phyloP scores from a whole-genome alignment of 2,888 invertebrate genomes.

The Notodonta dromedarius region DNA sequence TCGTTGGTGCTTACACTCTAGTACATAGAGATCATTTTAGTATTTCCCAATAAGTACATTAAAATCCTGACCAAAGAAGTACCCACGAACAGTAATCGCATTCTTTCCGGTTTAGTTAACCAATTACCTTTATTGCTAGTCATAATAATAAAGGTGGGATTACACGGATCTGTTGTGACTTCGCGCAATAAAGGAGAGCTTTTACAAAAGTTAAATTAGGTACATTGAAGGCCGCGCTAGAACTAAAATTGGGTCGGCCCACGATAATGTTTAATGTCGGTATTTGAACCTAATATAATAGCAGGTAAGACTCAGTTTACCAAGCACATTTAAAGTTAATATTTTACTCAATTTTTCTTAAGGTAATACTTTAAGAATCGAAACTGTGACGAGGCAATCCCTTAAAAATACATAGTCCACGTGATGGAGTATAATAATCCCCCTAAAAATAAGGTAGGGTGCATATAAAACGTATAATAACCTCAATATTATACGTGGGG shows the following conservation, averaged over 20 bases:
- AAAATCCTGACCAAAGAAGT: background rate
- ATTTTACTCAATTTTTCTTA: too few relatives aligned
- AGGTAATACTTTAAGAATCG: too few relatives aligned
- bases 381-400: too few relatives aligned
- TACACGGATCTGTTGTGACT: constrained; percentile 5
- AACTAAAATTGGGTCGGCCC: background rate
- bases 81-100: background rate
- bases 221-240: background rate
- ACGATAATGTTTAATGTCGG: too few relatives aligned
- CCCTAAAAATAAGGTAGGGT: background rate
- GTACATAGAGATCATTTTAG: background rate
- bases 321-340: too few relatives aligned
- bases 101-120: constrained; percentile 6
- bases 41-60: background rate
- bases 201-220: constrained; percentile 5
- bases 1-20: too few relatives aligned
- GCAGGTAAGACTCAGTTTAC: too few relatives aligned
- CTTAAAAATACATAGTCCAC: background rate
- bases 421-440: background rate
- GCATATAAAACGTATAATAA: background rate
- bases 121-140: constrained; percentile 3
- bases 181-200: constrained; percentile 1
- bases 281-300: too few relatives aligned
- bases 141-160: constrained; percentile 5
- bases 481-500: background rate